These are phyloP conservation scores for Drosophila azteca DNA, from an alignment of 1,140 invertebrate genomes.

Conservation along the genomic window DNA sequence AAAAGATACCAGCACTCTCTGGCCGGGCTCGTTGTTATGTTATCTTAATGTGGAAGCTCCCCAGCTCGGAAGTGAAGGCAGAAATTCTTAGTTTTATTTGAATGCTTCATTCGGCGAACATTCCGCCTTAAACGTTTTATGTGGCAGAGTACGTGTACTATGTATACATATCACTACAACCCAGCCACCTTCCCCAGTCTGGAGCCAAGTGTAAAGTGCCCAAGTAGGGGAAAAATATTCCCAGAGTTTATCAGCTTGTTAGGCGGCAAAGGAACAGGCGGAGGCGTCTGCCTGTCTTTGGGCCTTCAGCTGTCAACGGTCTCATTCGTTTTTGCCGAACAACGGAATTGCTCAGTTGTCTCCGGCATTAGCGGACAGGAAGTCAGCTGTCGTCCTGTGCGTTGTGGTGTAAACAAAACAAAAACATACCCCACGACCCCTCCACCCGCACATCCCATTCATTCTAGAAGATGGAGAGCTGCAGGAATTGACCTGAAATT, in stretches of 20 bases:
- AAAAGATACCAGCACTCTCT: constrained; percentile 32
- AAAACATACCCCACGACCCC: constrained; percentile 22
- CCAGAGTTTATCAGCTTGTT: constrained; percentile 55
- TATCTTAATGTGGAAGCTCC: constrained; percentile 64
- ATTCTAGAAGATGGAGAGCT: neutral
- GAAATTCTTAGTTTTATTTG: constrained; percentile 47
- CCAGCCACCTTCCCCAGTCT: neutral
- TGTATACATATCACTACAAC: no score
- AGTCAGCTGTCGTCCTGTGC: constrained; percentile 54
- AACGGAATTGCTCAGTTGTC: constrained; percentile 41
- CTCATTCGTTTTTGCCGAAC: constrained; percentile 19
- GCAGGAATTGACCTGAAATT: constrained; percentile 24
- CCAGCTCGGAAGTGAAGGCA: constrained; percentile 62
- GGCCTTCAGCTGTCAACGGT: constrained; percentile 56
- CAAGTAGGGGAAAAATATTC: constrained; percentile 20
- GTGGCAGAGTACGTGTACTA: neutral
- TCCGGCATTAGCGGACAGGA: constrained; percentile 56
- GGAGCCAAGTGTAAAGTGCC: constrained; percentile 26
- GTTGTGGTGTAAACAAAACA: constrained; percentile 60
- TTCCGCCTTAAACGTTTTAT: constrained; percentile 58
- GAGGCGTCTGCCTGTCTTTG: constrained; percentile 6
- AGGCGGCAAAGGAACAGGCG: neutral
- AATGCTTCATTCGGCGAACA: neutral
- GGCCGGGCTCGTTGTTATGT: constrained; percentile 44
- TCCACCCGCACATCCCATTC: neutral